phyloP scores from a whole-genome alignment of 2,797 vertebrate species.

The Galaxias olidus region DNA sequence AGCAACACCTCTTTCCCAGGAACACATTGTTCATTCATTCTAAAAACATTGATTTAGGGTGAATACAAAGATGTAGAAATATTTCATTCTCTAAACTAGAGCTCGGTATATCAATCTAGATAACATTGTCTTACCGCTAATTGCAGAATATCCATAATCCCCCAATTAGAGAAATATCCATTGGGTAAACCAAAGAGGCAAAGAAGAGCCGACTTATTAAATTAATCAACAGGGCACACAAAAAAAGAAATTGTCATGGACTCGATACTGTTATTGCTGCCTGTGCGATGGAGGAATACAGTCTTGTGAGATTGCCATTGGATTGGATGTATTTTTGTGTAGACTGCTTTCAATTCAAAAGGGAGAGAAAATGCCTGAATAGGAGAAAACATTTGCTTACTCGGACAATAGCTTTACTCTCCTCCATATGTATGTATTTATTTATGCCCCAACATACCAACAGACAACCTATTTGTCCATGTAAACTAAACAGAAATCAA shows the following conservation, averaged over 20 bases:
- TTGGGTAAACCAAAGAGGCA: constrained; percentile 22
- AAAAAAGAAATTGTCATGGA: constrained; percentile 1
- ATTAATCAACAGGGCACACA: constrained; percentile 34
- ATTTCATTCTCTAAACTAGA: constrained; percentile 53
- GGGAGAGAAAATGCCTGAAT: constrained; percentile 34
- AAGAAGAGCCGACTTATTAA: constrained; percentile 41
- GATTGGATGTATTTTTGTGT: constrained; percentile 38
- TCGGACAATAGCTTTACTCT: constrained; percentile 38
- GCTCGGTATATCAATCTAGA: constrained; percentile 49
- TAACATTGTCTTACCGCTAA: constrained; percentile 39
- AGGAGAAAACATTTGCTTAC: constrained; percentile 42
- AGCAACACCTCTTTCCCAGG: constrained; percentile 80
- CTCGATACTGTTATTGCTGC: constrained; percentile 31
- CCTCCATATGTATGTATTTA: constrained; percentile 21
- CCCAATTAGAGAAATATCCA: constrained; percentile 30
- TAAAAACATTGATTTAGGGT: constrained; percentile 45
- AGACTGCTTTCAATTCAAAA: constrained; percentile 28
- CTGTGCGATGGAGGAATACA: constrained; percentile 30
- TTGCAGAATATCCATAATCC: constrained; percentile 47
- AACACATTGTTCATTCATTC: constrained; percentile 78
- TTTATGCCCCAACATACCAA: constrained; percentile 30
- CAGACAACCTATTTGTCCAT: constrained; percentile 45
- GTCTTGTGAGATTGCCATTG: constrained; percentile 38
- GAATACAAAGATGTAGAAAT: constrained; percentile 54
- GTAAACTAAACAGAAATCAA: constrained; percentile 35